These are phyloP conservation scores for Ursus arctos DNA, from an alignment of 2,113 vertebrate genomes.

Conservation along the genomic window DNA sequence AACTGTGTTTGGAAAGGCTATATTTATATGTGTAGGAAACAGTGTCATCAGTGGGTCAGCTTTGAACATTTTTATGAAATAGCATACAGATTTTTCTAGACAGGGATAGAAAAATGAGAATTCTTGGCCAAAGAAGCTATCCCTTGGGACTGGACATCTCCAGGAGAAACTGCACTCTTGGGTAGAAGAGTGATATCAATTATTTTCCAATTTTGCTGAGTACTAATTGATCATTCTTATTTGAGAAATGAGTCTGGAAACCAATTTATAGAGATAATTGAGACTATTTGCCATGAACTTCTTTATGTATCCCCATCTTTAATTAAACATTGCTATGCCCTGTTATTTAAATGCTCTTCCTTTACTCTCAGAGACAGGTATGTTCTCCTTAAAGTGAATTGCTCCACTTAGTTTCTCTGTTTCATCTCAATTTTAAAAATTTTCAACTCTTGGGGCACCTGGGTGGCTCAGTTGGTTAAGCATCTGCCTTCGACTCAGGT, in stretches of 20 bases:
- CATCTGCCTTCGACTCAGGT: too few species aligned
- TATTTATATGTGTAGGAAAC: not conserved
- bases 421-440: not conserved
- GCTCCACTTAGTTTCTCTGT: not conserved
- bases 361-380: not conserved
- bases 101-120: slow-evolving; percentile 13
- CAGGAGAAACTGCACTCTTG: not conserved
- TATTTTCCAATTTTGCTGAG: not conserved
- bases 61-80: slow-evolving; percentile 7
- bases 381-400: not conserved
- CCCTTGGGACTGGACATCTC: not conserved
- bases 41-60: not conserved
- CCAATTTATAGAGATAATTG: slow-evolving; percentile 44
- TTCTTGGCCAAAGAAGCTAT: not conserved
- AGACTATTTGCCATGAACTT: not conserved
- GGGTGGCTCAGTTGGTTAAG: not conserved
- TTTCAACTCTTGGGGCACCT: not conserved
- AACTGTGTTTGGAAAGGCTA: slow-evolving; percentile 14
- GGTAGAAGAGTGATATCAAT: not conserved
- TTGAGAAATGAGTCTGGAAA: slow-evolving; percentile 15
- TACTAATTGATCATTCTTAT: slow-evolving; percentile 10
- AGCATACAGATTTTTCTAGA: slow-evolving; percentile 47
- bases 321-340: not conserved
- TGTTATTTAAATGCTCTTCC: not conserved
- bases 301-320: not conserved